Evolutionary conservation across 2,888 invertebrate species (phyloP).

Genomic region (Andrena hattorfiana): DNA sequence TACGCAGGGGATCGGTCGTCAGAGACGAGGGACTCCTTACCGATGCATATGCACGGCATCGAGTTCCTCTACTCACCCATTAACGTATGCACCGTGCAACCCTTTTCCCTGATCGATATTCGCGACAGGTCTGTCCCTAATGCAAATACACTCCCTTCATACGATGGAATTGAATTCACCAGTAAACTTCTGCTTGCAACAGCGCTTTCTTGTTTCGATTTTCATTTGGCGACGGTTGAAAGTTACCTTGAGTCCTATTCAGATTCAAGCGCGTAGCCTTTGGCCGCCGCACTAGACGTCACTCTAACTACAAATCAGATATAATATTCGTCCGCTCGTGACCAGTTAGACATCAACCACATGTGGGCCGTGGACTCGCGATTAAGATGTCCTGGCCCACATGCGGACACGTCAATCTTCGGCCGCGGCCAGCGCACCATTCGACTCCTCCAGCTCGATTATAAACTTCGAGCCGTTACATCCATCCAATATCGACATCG

Average conservation of each 20-base stretch:
- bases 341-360: no score
- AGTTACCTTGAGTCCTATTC: no score
- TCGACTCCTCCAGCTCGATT: neutral
- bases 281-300: no score
- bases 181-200: conserved; percentile 48
- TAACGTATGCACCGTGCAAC: conserved; percentile 44
- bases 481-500: conserved; percentile 41
- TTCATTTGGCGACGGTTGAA: neutral
- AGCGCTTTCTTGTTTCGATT: conserved; percentile 39
- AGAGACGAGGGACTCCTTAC: conserved; percentile 49
- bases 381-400: conserved; percentile 30
- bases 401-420: conserved; percentile 38
- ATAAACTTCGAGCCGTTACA: conserved; percentile 2
- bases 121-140: conserved; percentile 40
- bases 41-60: conserved; percentile 55
- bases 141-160: conserved; percentile 53
- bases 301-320: no score
- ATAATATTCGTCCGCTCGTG: no score
- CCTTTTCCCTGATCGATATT: conserved; percentile 53
- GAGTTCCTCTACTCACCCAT: conserved; percentile 52
- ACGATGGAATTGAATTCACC: conserved; percentile 56
- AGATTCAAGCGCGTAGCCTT: no score
- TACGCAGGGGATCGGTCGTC: conserved; percentile 38
- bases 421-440: neutral
- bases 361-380: conserved; percentile 8